These are phyloP conservation scores for Arrhamphus sclerolepis DNA, from an alignment of 2,797 vertebrate species.

Conservation along the genomic window DNA sequence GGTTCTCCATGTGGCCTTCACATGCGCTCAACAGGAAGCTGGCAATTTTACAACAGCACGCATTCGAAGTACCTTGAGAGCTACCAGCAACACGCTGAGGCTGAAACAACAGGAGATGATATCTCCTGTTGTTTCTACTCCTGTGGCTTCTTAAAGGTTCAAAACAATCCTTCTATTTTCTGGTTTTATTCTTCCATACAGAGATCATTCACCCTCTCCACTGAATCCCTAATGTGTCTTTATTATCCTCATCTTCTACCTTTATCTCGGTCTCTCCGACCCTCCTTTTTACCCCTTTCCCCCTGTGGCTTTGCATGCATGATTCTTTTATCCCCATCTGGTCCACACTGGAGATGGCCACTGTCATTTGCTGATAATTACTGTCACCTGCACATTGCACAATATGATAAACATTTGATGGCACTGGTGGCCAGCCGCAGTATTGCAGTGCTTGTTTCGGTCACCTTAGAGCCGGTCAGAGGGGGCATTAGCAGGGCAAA, in stretches of 20 bases:
- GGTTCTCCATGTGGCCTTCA: slow-evolving; percentile 38
- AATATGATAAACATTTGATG: slow-evolving; percentile 78
- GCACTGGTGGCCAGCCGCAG: slow-evolving; percentile 63
- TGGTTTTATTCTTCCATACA: slow-evolving; percentile 44
- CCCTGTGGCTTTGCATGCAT: slow-evolving; percentile 58
- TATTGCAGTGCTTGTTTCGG: slow-evolving; percentile 66
- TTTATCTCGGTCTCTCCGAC: slow-evolving; percentile 44
- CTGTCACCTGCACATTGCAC: slow-evolving; percentile 89
- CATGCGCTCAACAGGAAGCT: slow-evolving; percentile 46
- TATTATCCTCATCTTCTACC: slow-evolving; percentile 36
- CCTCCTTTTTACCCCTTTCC: background rate
- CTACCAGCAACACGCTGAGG: slow-evolving; percentile 20
- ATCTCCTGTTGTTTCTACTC: slow-evolving; percentile 36
- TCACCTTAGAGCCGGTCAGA: slow-evolving; percentile 38
- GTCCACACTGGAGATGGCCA: slow-evolving; percentile 83
- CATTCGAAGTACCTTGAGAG: slow-evolving; percentile 29
- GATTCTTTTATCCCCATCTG: slow-evolving; percentile 90
- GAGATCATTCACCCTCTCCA: slow-evolving; percentile 27
- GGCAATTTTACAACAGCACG: slow-evolving; percentile 48
- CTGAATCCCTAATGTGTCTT: slow-evolving; percentile 25
- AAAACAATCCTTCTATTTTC: slow-evolving; percentile 53
- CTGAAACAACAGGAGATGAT: slow-evolving; percentile 4
- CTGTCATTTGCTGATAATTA: slow-evolving; percentile 93
- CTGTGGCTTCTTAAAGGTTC: slow-evolving; percentile 45
- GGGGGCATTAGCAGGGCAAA: slow-evolving; percentile 7